phyloP scores from a whole-genome alignment of 30 jellyfish, hydroid and myxozoan genomes.

The Catostylus mosaicus region DNA sequence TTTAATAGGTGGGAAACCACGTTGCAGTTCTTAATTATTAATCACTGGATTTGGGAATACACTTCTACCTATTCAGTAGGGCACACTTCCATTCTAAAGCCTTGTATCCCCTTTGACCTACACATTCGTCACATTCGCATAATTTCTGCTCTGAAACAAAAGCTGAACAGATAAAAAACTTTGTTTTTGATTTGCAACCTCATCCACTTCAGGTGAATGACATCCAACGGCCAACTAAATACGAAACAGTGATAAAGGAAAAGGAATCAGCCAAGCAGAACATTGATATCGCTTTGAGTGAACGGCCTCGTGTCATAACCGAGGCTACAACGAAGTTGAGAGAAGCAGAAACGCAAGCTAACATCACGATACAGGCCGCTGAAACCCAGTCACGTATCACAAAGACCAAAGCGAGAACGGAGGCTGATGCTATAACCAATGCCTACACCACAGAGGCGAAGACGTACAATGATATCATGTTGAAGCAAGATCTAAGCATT shows the following conservation, averaged over 20 bases:
- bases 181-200: no score
- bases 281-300: conserved; percentile 66
- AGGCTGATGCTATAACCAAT: conserved; percentile 71
- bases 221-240: conserved; percentile 64
- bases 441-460: conserved; percentile 75
- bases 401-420: conserved; percentile 63
- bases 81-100: no score
- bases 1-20: no score
- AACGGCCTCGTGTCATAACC: conserved; percentile 70
- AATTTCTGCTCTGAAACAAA: no score
- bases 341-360: conserved; percentile 82
- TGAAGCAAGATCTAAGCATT: conserved; percentile 39
- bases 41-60: no score
- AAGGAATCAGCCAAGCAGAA: conserved; percentile 81
- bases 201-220: conserved; percentile 52
- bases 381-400: conserved; percentile 75
- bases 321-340: conserved; percentile 72
- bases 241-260: conserved; percentile 63
- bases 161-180: no score
- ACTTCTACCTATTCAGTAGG: no score
- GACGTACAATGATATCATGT: conserved; percentile 69
- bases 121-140: no score
- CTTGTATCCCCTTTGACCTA: no score
- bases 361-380: conserved; percentile 65
- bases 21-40: no score